A percentile compares a stretch with the other conserved stretches of the same genome.
Evolutionary conservation across 1,140 invertebrate genomes (phyloP).

Genomic region (Leptinotarsa texana): DNA sequence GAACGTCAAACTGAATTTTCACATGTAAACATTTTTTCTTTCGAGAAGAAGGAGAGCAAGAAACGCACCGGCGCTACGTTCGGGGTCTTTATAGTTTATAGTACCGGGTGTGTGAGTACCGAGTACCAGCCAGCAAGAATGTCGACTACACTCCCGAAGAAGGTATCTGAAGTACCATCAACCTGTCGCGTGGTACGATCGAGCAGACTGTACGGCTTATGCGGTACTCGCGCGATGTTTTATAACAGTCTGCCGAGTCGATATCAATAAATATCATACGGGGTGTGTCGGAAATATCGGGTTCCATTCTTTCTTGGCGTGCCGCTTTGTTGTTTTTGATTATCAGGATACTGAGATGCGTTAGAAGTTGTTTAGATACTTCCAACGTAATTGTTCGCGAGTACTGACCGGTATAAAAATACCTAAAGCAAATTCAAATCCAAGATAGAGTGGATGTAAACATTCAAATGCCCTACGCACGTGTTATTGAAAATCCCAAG

Average conservation of each 20-base stretch:
- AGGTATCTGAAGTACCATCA: conserved; percentile 4
- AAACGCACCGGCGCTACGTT: conserved; percentile 10
- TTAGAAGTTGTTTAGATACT: too few relatives aligned
- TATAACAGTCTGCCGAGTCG: not conserved
- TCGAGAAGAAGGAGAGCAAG: not conserved
- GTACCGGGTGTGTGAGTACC: conserved; percentile 8
- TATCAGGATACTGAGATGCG: too few relatives aligned
- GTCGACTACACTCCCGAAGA: conserved; percentile 14
- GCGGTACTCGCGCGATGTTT: not conserved
- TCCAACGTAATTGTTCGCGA: too few relatives aligned
- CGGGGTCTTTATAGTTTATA: conserved; percentile 12
- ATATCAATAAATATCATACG: not conserved
- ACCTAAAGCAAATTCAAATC: too few relatives aligned
- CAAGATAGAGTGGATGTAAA: too few relatives aligned
- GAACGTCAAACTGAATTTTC: conserved; percentile 1
- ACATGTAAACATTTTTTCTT: conserved; percentile 2
- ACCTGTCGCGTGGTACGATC: not conserved
- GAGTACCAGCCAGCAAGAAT: conserved; percentile 11
- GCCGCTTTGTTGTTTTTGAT: too few relatives aligned
- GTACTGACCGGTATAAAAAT: too few relatives aligned
- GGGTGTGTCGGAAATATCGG: not conserved
- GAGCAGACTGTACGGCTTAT: conserved; percentile 11
- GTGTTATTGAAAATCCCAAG: too few relatives aligned
- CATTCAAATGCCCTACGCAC: too few relatives aligned
- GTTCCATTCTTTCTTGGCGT: too few relatives aligned